Conservation (phyloP, 2,888 invertebrate species). For the Gnatocerus cornutus region DNA sequence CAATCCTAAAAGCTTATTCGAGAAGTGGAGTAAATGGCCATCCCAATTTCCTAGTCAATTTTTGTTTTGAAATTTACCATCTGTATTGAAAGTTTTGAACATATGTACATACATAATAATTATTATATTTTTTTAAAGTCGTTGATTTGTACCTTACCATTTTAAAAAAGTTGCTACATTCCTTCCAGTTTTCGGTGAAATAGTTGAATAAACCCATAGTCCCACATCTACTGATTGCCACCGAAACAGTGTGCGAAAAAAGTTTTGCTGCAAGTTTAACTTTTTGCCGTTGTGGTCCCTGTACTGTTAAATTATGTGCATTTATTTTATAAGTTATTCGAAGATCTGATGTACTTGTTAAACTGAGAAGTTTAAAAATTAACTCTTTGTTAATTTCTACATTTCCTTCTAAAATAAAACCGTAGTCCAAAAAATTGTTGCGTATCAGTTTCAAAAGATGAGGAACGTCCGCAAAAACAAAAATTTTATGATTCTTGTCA, state of each 20-base stretch:
- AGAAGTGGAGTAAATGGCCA: too few species aligned
- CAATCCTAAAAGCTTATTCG: too few species aligned
- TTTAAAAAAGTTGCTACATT: constrained; percentile 39
- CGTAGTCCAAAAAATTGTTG: constrained; percentile 55
- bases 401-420: constrained; percentile 36
- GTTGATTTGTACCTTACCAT: too few species aligned
- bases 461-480: constrained; percentile 55
- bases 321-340: constrained; percentile 41
- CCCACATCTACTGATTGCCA: constrained; percentile 28
- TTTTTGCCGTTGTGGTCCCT: constrained; percentile 30
- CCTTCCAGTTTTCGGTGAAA: constrained; percentile 17
- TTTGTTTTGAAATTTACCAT: too few species aligned
- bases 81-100: too few species aligned
- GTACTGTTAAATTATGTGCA: constrained; percentile 7
- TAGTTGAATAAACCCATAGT: constrained; percentile 1
- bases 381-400: constrained; percentile 19
- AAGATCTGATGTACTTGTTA: constrained; percentile 28
- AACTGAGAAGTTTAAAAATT: constrained; percentile 7
- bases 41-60: too few species aligned
- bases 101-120: too few species aligned
- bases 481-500: constrained; percentile 46
- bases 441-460: constrained; percentile 54
- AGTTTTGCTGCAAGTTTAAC: constrained; percentile 43
- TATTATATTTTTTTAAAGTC: too few species aligned
- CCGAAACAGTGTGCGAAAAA: constrained; percentile 42